Evolutionary conservation across 2,797 vertebrate genomes (phyloP).

Genomic region (Galaxias olidus): DNA sequence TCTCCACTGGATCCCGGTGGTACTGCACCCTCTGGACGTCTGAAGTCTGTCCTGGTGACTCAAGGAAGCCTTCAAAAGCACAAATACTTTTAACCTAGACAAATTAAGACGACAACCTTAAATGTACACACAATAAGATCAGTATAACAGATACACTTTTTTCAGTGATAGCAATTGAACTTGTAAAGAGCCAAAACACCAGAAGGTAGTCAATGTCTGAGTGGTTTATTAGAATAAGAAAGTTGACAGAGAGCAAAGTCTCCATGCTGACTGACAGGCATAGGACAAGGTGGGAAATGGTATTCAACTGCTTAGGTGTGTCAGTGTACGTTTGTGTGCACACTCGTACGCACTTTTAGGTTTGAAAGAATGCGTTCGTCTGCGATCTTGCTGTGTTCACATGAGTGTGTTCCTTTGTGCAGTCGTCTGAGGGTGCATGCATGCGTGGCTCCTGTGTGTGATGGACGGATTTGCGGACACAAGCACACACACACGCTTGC

Average conservation of each 20-base stretch:
- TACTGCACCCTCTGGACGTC: slow-evolving; percentile 10
- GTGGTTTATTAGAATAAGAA: slow-evolving; percentile 84
- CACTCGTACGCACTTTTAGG: slow-evolving; percentile 26
- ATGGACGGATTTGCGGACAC: slow-evolving; percentile 65
- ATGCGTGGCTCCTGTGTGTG: slow-evolving; percentile 62
- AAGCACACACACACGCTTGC: slow-evolving; percentile 71
- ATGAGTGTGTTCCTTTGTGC: slow-evolving; percentile 36
- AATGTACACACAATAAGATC: too few relatives aligned
- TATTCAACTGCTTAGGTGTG: slow-evolving; percentile 57
- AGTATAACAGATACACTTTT: neutral
- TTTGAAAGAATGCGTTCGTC: neutral
- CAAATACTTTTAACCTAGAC: too few relatives aligned
- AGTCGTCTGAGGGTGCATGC: slow-evolving; percentile 68
- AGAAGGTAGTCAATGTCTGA: slow-evolving; percentile 56
- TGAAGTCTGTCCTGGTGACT: too few relatives aligned
- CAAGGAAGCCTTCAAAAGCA: too few relatives aligned
- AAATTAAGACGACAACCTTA: too few relatives aligned
- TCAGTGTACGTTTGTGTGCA: slow-evolving; percentile 11
- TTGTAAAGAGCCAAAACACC: neutral
- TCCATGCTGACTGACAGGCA: slow-evolving; percentile 78
- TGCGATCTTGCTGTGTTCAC: slow-evolving; percentile 3
- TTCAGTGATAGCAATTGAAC: neutral
- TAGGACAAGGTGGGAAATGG: slow-evolving; percentile 65
- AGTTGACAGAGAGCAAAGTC: slow-evolving; percentile 76
- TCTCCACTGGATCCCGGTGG: slow-evolving; percentile 32